Evolutionary conservation across 64 coral and sea anemone genomes (phyloP), one percentile per base, ranked within the genome.

Genomic region (Exaiptasia diaphana): DNA sequence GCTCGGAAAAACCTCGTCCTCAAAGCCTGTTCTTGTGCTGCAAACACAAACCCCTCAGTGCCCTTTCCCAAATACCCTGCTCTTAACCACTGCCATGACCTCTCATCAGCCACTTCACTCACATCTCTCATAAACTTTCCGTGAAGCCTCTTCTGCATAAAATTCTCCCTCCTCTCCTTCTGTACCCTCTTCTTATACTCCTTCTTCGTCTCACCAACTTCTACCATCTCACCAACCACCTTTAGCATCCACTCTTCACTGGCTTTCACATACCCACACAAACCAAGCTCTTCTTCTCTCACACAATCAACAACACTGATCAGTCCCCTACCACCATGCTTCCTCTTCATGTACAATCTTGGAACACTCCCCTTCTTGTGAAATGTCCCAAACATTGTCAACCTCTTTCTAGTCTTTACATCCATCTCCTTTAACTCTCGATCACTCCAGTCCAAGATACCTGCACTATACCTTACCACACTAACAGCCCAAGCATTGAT

Each of bases 381-480:
- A 5, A 78, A 2, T 24, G 37, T 40, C 0, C 53, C 53, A 60
- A 59, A 38, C 34, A 78, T 67, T 38, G 62, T 67, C 62, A 67
- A 14, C 14, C 17, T 30, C 32, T 67, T 67, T 29, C 62, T 67
- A 27, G 62, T 67, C 26, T 12, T 67, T 38, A n/a, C 32, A 67
- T 67, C 62, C 13, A 67, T 67, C 14, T 25, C 17, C 26, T 67
- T 38, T 29, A 67, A 67, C 62, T 67, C 62, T 27, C 27, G 23
- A 17, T 67, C 35, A 14, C 15, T 67, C 62, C 62, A 67, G 27
- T 67, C 39, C 3, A 61, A 8, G 4, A 43, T 8, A 15, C 54
- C 76, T 30, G 15, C 76, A 21, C 76, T 27, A 40, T 79, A 79
- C 11, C 76, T 62, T 4, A 76, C 11, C 17, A 76, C 21, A 29